These are phyloP conservation scores for Choristoneura rosaceana DNA, from an alignment of 2,888 invertebrate genomes.

Conservation along the genomic window DNA sequence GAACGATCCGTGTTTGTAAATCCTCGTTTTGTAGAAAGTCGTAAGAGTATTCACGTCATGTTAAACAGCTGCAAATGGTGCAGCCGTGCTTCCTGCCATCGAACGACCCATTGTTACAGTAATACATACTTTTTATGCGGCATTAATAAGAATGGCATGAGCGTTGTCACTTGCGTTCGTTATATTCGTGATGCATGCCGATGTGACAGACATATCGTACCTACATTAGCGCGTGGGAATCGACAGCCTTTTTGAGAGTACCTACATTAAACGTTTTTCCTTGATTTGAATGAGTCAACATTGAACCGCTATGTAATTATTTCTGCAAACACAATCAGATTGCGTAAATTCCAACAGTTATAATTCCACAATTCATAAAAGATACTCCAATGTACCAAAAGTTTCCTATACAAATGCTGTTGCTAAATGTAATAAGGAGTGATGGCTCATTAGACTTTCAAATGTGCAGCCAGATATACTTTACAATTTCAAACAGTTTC, in stretches of 20 bases:
- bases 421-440: constrained; percentile 18
- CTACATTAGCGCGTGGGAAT: constrained; percentile 52
- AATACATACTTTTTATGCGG: constrained; percentile 68
- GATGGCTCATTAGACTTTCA: constrained; percentile 37
- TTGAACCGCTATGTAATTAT: constrained; percentile 23
- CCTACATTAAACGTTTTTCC: constrained; percentile 35
- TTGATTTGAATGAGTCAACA: constrained; percentile 39
- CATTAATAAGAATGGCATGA: constrained; percentile 58
- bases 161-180: constrained; percentile 49
- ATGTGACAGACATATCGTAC: constrained; percentile 56
- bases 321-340: constrained; percentile 2
- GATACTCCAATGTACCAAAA: background rate
- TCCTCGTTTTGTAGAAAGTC: constrained; percentile 38
- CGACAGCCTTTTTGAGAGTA: constrained; percentile 46
- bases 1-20: constrained; percentile 33
- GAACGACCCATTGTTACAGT: constrained; percentile 74
- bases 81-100: constrained; percentile 76
- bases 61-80: constrained; percentile 66
- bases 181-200: constrained; percentile 26
- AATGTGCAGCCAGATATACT: constrained; percentile 23
- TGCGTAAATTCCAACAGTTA: background rate
- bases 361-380: background rate
- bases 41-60: constrained; percentile 38
- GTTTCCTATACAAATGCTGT: background rate
- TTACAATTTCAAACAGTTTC: constrained; percentile 36